These are phyloP conservation scores for Mormyrus hasselquistii DNA, from an alignment of 2,797 vertebrate species.

Conservation along the genomic window DNA sequence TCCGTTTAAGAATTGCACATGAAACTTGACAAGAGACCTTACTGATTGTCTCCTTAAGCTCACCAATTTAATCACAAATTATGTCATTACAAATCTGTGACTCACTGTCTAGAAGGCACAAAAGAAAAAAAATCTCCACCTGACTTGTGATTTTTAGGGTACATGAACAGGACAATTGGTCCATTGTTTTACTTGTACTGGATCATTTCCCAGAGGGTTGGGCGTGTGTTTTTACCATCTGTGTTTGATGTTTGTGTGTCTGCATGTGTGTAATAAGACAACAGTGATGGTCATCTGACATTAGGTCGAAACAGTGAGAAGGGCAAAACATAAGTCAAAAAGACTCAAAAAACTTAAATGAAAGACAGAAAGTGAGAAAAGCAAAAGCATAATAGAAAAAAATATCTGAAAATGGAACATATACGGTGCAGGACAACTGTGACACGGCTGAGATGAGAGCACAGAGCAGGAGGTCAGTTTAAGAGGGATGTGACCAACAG, in stretches of 20 bases:
- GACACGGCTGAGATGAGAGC: background rate
- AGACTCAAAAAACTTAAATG: background rate
- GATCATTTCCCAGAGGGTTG: conserved; percentile 26
- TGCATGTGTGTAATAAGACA: background rate
- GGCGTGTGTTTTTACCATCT: conserved; percentile 21
- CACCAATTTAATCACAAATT: background rate
- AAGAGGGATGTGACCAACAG: conserved; percentile 1
- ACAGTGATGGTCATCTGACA: conserved; percentile 34
- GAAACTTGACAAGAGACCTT: background rate
- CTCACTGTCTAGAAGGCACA: background rate
- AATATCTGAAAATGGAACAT: background rate
- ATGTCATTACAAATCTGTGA: background rate
- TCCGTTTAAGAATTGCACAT: background rate
- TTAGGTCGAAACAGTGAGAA: conserved; percentile 15
- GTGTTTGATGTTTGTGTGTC: conserved; percentile 10
- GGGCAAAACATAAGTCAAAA: background rate
- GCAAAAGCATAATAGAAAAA: background rate
- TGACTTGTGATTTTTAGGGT: background rate
- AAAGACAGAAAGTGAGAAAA: background rate
- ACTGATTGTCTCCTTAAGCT: background rate
- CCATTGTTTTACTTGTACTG: conserved; percentile 16
- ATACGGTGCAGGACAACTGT: background rate
- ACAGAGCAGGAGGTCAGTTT: no score
- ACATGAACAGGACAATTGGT: conserved; percentile 3
- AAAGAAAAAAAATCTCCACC: background rate